Evolutionary conservation across 2,888 invertebrate genomes (phyloP), one percentile per base, ranked within the genome.

Genomic region (Rhingia campestris): DNA sequence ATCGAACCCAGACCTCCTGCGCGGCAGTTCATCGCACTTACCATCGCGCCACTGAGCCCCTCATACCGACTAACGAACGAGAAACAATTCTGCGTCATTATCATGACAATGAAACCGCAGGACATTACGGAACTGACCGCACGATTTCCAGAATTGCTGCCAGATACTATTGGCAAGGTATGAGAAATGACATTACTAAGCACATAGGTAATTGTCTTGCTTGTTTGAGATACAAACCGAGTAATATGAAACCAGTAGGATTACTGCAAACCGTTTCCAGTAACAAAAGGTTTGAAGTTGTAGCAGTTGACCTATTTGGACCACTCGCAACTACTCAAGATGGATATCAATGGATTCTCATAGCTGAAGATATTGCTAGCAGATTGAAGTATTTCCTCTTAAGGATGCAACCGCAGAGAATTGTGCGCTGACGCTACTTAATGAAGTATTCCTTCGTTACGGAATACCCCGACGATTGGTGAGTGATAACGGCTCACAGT

Each of bases 401-500:
- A 63, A 84, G 6, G 63, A 85, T 5, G 89, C 89, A 0, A 88
- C 87, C 0, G 88, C 89, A 0, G 88, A 88, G 63, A 77, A 66
- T 0, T 89, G 89, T 63, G 89, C 89, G 0, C 56, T 41, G 0
- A 86, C 69, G 0, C 69, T 91, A 0, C 47, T 91, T n/a, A 77
- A 89, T 35, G 89, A 90, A 72, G 74, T 90, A 0, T 88, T 91
- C n/a, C 45, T 90, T 4, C 77, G 90, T 12, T 90, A 88, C 77
- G 90, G 90, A 0, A 30, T 88, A 3, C 89, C 88, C 0, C 45
- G 90, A 0, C 63, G 89, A 10, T n/a, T 91, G 0, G 86, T 89
- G 4, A 88, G 87, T 10, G 90, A 91, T 47, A 91, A 91, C 12
- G 90, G 90, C 0, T 67, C 87, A 0, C 90, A 90, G 51, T 90